phyloP scores from a whole-genome alignment of 2,797 vertebrate species.

The Galagoides demidoff region DNA sequence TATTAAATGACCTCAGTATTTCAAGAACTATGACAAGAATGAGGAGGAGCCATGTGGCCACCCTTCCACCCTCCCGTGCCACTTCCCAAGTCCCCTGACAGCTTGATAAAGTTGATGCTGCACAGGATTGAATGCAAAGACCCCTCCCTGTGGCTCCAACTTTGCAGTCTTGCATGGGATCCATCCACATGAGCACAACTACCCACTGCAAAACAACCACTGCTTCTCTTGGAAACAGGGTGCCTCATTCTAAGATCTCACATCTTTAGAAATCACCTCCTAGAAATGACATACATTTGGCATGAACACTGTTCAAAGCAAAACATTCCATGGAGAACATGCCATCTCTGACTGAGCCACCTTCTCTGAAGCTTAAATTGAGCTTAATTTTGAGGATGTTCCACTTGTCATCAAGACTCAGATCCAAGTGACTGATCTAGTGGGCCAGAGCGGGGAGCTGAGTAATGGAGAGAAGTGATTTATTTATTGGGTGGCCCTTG shows the following conservation, averaged over 20 bases:
- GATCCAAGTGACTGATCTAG: background rate
- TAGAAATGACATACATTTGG: background rate
- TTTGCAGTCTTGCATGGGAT: background rate
- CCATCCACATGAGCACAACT: background rate
- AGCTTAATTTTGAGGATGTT: background rate
- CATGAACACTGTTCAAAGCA: background rate
- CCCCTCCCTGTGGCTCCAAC: accelerated
- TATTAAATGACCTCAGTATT: conserved; percentile 40
- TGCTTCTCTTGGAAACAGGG: background rate
- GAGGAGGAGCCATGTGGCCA: background rate
- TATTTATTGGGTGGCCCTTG: background rate
- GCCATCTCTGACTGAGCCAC: background rate
- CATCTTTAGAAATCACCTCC: background rate
- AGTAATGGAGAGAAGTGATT: background rate
- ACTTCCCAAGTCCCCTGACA: background rate
- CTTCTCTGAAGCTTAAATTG: background rate
- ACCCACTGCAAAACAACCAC: background rate
- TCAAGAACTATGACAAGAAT: conserved; percentile 48
- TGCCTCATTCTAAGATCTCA: background rate
- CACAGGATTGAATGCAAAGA: background rate
- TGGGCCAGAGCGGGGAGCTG: background rate
- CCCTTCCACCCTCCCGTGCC: background rate
- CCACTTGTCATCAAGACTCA: background rate
- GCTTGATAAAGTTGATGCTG: background rate
- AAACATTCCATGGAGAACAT: background rate